Conservation (phyloP, 1,140 invertebrate genomes). For the Neotoxoptera formosana region DNA sequence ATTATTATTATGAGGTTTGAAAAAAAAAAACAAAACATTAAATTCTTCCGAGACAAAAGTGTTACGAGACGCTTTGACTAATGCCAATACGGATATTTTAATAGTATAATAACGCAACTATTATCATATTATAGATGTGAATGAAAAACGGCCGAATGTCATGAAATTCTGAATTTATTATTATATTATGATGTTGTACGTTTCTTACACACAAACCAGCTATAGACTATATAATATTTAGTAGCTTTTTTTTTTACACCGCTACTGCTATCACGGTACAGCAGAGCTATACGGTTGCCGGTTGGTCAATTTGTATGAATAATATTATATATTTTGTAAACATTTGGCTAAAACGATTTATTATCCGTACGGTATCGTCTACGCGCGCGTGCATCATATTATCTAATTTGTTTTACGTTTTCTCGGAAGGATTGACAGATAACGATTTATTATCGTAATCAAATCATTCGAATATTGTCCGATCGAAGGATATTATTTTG, state of each 20-base stretch:
- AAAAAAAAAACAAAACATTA: neutral
- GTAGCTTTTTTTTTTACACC: conserved; percentile 4
- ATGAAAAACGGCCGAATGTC: neutral
- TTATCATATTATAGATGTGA: neutral
- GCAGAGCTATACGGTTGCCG: neutral
- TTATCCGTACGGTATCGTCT: neutral
- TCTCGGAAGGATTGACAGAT: conserved; percentile 13
- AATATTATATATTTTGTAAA: conserved; percentile 23
- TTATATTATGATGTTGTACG: neutral
- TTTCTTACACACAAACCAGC: neutral
- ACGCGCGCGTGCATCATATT: neutral
- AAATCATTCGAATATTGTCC: conserved; percentile 39
- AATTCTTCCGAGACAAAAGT: neutral
- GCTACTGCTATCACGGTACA: no score
- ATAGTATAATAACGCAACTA: neutral
- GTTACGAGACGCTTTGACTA: neutral
- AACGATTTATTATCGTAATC: conserved; percentile 35
- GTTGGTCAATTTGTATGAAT: neutral
- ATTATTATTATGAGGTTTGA: neutral
- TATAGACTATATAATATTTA: conserved; percentile 20
- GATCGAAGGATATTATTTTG: neutral
- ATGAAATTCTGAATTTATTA: neutral
- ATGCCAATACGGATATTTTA: neutral
- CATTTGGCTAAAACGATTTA: conserved; percentile 26
- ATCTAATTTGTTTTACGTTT: conserved; percentile 28